Evolutionary conservation across 2,797 vertebrate genomes (phyloP), one percentile per base, ranked within the genome.

Genomic region (Rousettus madagascariensis): DNA sequence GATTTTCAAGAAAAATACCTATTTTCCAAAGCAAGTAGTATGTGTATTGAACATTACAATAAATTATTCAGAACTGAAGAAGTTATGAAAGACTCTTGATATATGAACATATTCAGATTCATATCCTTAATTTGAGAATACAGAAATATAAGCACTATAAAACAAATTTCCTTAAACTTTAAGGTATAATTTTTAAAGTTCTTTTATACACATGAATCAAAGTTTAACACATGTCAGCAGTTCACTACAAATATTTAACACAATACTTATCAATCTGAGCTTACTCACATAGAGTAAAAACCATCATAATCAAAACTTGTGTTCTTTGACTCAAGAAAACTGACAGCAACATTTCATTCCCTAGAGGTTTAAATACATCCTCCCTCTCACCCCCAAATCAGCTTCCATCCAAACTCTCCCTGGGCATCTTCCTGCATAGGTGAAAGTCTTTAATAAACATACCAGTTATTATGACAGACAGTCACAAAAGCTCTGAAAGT

Each of bases 401-500:
- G 98, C 97, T 99, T 99, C 99, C 99, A 99, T 43, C 99, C 99
- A 17, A 99, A 99, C 96, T 99, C 99, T 97, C 99, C 99, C 97
- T 99, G 99, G 1, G 99, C 99, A 69, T 99, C 99, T 96, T 99
- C 98, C 99, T 99, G 96, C 28, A 95, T 41, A 95, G 65, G 53
- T 85, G 95, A 97, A 97, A 89, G 74, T 96, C 66, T 96, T 98
- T 77, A 97, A 90, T 94, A 98, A 96, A 65, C 2, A 97, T 87
- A n/a, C 41, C 80, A 97, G 65, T 41, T 63, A 97, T 96, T 97
- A 83, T 86, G 91, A 69, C 89, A 96, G 91, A 91, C 97, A 98
- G 91, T 96, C 92, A 86, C 53, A 96, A 96, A 96, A 85, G 66
- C 84, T 96, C 94, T 96, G 68, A 96, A 97, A 97, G 74, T 97